These are phyloP conservation scores for Temnothorax longispinosus DNA, from an alignment of 1,140 invertebrate genomes.

Conservation along the genomic window DNA sequence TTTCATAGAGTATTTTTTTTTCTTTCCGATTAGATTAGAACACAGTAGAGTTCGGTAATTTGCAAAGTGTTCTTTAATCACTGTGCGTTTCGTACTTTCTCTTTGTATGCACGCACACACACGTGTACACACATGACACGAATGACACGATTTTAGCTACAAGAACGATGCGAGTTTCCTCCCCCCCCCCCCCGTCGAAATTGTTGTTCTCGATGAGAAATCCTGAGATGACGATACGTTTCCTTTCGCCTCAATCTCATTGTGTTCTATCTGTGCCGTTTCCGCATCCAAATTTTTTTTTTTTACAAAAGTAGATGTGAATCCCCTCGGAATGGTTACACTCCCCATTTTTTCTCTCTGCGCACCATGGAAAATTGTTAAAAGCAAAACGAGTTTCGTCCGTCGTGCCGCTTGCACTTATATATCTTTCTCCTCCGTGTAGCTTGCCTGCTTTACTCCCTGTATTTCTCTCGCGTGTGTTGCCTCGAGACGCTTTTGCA, in stretches of 20 bases:
- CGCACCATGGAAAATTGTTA: not conserved
- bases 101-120: not conserved
- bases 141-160: not conserved
- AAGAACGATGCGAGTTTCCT: not conserved
- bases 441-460: constrained; percentile 62
- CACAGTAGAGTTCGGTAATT: not conserved
- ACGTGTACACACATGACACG: not conserved
- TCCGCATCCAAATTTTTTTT: not conserved
- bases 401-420: not conserved
- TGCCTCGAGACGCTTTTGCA: constrained; percentile 70
- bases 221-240: not conserved
- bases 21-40: not conserved
- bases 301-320: not conserved
- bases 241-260: not conserved
- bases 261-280: not conserved
- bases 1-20: not conserved
- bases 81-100: not conserved
- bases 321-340: not conserved
- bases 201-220: not conserved
- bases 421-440: constrained; percentile 20
- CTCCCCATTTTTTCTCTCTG: not conserved
- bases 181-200: not conserved
- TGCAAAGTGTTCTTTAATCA: not conserved
- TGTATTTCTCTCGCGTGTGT: constrained; percentile 39
- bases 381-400: not conserved